These are phyloP conservation scores for Haliclystus octoradiatus DNA, from an alignment of 30 jellyfish, hydroid and myxozoan species.

Conservation along the genomic window DNA sequence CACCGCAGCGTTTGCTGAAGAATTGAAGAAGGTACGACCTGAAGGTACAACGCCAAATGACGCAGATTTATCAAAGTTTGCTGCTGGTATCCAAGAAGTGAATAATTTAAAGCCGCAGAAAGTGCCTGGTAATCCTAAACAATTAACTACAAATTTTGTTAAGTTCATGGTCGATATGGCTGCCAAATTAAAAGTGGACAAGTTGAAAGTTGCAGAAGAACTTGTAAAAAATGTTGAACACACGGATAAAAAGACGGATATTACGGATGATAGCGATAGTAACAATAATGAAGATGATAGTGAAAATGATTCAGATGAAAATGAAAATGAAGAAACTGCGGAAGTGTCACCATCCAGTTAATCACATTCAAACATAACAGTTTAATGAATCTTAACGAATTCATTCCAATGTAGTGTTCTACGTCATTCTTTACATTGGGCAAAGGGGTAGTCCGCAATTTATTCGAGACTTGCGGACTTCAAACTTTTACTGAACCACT, in stretches of 20 bases:
- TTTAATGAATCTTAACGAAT: too few species aligned
- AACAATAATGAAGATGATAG: not conserved
- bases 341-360: too few species aligned
- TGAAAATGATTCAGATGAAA: not conserved
- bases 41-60: not conserved
- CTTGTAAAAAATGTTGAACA: conserved; percentile 20
- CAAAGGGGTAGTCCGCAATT: too few species aligned
- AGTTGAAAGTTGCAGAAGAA: conserved; percentile 39
- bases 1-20: not conserved
- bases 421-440: too few species aligned
- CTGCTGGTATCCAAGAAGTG: not conserved
- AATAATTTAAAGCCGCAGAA: not conserved
- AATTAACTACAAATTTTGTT: conserved; percentile 35
- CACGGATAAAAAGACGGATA: conserved; percentile 11
- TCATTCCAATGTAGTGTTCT: too few species aligned
- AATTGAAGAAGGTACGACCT: not conserved
- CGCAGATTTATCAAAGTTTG: not conserved
- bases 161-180: conserved; percentile 31
- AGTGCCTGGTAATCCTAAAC: conserved; percentile 11
- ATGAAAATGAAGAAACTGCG: not conserved
- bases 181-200: conserved; percentile 30
- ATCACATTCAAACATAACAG: too few species aligned
- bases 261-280: not conserved
- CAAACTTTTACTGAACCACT: too few species aligned
- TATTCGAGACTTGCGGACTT: too few species aligned